phyloP scores from a whole-genome alignment of 2,797 vertebrate species.

The Microctenopoma steveboyesi region DNA sequence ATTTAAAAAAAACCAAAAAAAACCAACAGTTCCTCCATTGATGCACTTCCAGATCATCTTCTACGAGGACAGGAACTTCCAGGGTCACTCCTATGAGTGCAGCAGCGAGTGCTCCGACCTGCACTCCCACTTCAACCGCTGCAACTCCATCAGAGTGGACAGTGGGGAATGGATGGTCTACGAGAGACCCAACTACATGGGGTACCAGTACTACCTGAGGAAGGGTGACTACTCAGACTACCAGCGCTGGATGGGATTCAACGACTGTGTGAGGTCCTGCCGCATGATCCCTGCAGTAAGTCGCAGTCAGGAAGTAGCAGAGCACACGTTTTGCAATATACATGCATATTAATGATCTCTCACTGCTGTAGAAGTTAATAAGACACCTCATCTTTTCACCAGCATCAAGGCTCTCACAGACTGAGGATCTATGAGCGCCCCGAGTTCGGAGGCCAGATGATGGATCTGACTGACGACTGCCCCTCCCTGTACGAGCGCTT shows the following conservation, averaged over 20 bases:
- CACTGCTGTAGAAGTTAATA: background rate
- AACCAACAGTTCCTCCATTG: background rate
- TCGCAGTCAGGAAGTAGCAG: rapidly evolving
- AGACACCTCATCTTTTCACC: background rate
- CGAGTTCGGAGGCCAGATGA: conserved; percentile 68
- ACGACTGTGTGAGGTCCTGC: conserved; percentile 75
- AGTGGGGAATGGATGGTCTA: conserved; percentile 75
- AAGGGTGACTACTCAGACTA: conserved; percentile 74
- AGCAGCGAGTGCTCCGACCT: conserved; percentile 67
- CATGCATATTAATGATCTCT: background rate
- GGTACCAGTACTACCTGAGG: conserved; percentile 77
- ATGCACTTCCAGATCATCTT: conserved; percentile 67
- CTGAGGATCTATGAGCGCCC: conserved; percentile 68
- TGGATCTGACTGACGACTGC: conserved; percentile 72
- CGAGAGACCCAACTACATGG: conserved; percentile 70
- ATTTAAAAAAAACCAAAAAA: background rate
- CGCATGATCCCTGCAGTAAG: conserved; percentile 67
- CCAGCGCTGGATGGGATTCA: conserved; percentile 79
- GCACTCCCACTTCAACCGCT: conserved; percentile 75
- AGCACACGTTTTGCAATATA: too few relatives aligned
- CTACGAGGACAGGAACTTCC: conserved; percentile 74
- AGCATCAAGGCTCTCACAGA: conserved; percentile 70
- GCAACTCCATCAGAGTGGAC: conserved; percentile 76
- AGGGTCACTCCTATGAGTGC: conserved; percentile 75
- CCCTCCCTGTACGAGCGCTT: conserved; percentile 67